These are phyloP conservation scores for Ornithorhynchus anatinus DNA, from an alignment of 2,113 vertebrate genomes.

Conservation along the genomic window DNA sequence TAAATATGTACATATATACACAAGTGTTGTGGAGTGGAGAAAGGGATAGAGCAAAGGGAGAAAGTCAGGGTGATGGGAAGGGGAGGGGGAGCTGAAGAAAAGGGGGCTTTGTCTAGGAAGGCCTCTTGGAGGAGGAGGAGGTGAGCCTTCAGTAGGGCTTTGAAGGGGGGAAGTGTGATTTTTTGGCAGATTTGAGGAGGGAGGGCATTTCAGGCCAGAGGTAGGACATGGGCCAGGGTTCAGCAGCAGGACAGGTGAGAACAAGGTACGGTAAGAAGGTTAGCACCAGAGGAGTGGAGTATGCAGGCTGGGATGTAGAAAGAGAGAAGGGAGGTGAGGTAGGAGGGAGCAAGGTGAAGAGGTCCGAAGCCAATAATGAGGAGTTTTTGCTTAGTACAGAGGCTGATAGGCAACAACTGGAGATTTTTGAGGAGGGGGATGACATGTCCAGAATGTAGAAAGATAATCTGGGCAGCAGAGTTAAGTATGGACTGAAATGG, in stretches of 20 bases:
- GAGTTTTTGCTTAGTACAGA: not conserved
- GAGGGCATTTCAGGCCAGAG: not conserved
- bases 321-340: not conserved
- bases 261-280: not conserved
- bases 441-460: no score
- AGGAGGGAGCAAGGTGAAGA: not conserved
- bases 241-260: not conserved
- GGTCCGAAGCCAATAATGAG: not conserved
- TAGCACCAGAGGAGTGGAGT: no score
- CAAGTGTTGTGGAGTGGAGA: no score
- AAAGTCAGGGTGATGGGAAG: no score
- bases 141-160: not conserved
- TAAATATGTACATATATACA: no score
- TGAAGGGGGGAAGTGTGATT: not conserved
- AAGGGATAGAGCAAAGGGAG: no score
- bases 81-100: no score
- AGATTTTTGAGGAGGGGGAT: not conserved
- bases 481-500: no score
- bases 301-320: not conserved
- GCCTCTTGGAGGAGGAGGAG: no score
- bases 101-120: no score
- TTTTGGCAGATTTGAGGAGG: not conserved
- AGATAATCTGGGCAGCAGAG: no score
- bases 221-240: no score
- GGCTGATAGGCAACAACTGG: not conserved